Evolutionary conservation across 2,113 vertebrate genomes (phyloP).

Genomic region (Atrichornis clamosus): DNA sequence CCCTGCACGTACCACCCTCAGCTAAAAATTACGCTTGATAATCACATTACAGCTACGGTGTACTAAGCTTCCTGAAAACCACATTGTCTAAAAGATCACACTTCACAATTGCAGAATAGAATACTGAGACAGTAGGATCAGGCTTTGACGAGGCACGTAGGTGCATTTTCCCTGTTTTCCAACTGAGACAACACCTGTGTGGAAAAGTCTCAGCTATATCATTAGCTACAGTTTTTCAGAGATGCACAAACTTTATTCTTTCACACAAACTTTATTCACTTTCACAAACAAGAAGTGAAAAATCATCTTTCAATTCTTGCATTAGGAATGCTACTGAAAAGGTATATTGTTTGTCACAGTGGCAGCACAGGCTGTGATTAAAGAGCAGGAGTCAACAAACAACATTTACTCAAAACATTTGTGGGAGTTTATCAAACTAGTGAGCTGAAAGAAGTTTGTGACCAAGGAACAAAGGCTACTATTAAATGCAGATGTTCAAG

Average conservation of each 20-base stretch:
- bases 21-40: background rate
- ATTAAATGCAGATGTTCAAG: background rate
- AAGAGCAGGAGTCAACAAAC: background rate
- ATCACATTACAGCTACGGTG: background rate
- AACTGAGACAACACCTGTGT: background rate
- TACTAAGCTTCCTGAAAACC: background rate
- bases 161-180: background rate
- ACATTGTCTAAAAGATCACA: background rate
- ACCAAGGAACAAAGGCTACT: background rate
- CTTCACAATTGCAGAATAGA: background rate
- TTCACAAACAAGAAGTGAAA: background rate
- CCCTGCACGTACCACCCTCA: background rate
- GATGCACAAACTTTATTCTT: background rate
- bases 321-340: background rate
- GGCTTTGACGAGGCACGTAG: background rate
- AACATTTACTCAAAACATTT: background rate
- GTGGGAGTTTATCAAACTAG: background rate
- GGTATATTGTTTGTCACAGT: background rate
- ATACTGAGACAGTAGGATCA: background rate
- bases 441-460: background rate
- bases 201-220: background rate
- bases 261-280: background rate
- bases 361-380: background rate
- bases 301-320: background rate
- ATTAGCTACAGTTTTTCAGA: background rate